Evolutionary conservation across 2,888 invertebrate genomes (phyloP).

Genomic region (Ectemnius cavifrons): DNA sequence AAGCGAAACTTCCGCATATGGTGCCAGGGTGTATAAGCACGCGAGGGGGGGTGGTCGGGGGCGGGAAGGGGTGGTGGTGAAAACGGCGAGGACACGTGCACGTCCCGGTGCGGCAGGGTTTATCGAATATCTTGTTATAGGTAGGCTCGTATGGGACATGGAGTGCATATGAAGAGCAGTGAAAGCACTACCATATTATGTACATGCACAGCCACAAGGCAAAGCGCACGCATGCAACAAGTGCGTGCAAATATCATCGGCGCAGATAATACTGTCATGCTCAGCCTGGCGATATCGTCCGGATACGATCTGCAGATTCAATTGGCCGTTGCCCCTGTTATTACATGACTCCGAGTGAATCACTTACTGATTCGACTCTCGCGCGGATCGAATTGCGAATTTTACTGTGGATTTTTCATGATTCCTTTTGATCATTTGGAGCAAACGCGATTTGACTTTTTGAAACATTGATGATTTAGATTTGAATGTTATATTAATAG

Average conservation of each 20-base stretch:
- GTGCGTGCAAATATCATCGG: constrained; percentile 76
- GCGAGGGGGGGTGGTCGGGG: not conserved
- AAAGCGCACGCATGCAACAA: constrained; percentile 76
- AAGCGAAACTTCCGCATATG: constrained; percentile 66
- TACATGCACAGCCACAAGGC: constrained; percentile 68
- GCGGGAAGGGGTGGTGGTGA: too few species aligned
- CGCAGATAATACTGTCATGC: constrained; percentile 75
- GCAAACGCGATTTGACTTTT: too few species aligned
- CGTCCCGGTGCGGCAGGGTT: constrained; percentile 54
- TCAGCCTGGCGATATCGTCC: constrained; percentile 72
- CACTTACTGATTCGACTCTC: constrained; percentile 29
- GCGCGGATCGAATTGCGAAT: too few species aligned
- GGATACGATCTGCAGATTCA: constrained; percentile 68
- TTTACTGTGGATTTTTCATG: too few species aligned
- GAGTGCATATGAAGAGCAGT: constrained; percentile 76
- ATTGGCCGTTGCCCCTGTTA: constrained; percentile 66
- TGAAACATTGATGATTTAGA: too few species aligned
- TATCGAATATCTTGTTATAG: constrained; percentile 73
- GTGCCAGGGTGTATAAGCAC: constrained; percentile 61
- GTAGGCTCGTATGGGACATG: constrained; percentile 74
- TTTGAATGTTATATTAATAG: too few species aligned
- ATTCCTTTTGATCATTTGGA: too few species aligned
- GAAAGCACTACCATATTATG: constrained; percentile 72
- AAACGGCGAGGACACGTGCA: constrained; percentile 49
- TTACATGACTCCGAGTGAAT: constrained; percentile 64